Percentiles rank a stretch among this genome's conserved stretches.
Evolutionary conservation across 2,113 vertebrate genomes (phyloP).

Genomic region (Sialia sialis): DNA sequence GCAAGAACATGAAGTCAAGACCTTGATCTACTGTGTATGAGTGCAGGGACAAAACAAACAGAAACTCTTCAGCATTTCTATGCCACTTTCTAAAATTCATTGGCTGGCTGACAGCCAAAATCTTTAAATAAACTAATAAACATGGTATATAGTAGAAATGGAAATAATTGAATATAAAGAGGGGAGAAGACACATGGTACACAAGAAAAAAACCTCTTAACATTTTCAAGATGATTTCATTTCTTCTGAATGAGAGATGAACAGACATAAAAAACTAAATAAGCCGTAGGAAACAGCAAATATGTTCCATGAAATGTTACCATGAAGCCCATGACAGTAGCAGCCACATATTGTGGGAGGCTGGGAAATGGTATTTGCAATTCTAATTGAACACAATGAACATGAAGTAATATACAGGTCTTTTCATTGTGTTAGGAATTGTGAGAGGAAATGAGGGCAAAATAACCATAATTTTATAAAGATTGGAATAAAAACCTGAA

Average conservation of each 20-base stretch:
- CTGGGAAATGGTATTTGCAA: slow-evolving; percentile 22
- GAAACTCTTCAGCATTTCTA: neutral
- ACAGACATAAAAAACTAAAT: neutral
- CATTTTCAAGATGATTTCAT: neutral
- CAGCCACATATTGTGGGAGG: neutral
- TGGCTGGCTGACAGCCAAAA: neutral
- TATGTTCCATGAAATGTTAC: neutral
- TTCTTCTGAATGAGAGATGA: neutral
- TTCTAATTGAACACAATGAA: slow-evolving; percentile 2
- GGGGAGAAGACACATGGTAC: neutral
- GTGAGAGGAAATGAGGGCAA: neutral
- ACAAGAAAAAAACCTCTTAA: neutral
- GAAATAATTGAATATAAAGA: neutral
- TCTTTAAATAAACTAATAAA: neutral
- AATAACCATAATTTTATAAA: neutral
- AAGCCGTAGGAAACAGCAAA: neutral
- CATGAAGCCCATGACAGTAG: neutral
- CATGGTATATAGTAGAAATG: neutral
- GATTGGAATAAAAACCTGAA: neutral
- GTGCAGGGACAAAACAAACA: neutral
- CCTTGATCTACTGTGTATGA: neutral
- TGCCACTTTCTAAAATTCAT: neutral
- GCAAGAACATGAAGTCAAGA: neutral
- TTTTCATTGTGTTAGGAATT: neutral
- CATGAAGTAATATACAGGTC: neutral